Conservation (phyloP, 2,113 vertebrate genomes). For the Otus sunia region DNA sequence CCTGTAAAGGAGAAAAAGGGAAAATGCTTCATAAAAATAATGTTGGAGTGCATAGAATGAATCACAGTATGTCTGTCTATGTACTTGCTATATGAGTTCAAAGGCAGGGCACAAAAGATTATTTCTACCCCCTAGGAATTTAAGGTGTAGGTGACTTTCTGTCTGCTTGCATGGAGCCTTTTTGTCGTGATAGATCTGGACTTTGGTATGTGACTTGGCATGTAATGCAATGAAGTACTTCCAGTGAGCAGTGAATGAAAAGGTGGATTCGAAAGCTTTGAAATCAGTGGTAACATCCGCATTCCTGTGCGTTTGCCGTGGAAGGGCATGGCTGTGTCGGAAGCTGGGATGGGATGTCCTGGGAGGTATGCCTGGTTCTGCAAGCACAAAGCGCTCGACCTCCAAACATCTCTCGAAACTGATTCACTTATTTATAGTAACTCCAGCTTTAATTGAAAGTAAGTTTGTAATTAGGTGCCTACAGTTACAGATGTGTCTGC, state of each 20-base stretch:
- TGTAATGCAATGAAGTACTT: neutral
- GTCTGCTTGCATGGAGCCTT: neutral
- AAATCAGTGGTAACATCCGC: accelerated
- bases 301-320: neutral
- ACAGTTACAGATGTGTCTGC: neutral
- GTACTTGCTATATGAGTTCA: conserved; percentile 2
- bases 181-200: neutral
- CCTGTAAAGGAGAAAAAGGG: neutral
- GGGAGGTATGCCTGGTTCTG: neutral
- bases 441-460: neutral
- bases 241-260: neutral
- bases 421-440: neutral
- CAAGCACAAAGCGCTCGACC: neutral
- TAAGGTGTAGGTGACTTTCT: neutral
- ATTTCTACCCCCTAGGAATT: neutral
- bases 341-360: neutral
- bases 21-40: neutral
- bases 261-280: neutral
- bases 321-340: accelerated
- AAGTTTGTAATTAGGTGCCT: neutral
- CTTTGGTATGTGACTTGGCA: neutral
- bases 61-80: neutral
- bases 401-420: neutral
- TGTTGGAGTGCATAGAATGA: neutral
- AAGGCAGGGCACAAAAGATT: conserved; percentile 1